phyloP scores from a whole-genome alignment of 1,140 invertebrate species.

The Atopsyche davidsoni region DNA sequence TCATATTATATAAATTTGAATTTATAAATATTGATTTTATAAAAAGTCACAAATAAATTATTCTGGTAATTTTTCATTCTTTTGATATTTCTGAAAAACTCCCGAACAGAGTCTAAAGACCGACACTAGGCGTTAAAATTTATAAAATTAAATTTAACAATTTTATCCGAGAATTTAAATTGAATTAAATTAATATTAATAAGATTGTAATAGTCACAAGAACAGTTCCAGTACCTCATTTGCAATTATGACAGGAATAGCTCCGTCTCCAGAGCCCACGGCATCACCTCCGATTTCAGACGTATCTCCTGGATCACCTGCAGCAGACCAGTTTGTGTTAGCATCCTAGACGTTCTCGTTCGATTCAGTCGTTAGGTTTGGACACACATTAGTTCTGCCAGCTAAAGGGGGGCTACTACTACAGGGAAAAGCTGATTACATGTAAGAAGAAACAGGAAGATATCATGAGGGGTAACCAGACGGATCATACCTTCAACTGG shows the following conservation, averaged over 20 bases:
- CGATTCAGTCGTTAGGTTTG: too few species aligned
- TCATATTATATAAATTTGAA: too few species aligned
- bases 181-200: background rate
- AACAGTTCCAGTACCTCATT: conserved; percentile 5
- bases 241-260: conserved; percentile 30
- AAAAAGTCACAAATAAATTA: too few species aligned
- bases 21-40: too few species aligned
- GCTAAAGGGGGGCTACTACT: background rate
- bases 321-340: conserved; percentile 20
- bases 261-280: conserved; percentile 47
- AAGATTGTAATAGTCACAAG: too few species aligned
- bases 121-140: background rate
- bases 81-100: background rate
- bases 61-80: too few species aligned
- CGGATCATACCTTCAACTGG: too few species aligned
- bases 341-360: too few species aligned
- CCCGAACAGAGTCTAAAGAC: background rate
- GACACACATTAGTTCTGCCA: conserved; percentile 29
- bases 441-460: too few species aligned
- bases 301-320: conserved; percentile 21
- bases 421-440: background rate
- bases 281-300: conserved; percentile 36
- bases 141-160: background rate
- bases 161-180: background rate
- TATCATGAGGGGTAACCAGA: too few species aligned